Percentiles rank a stretch among this genome's conserved stretches.
Conservation (phyloP, 2,113 vertebrate species). For the Datnioides undecimradiatus region DNA sequence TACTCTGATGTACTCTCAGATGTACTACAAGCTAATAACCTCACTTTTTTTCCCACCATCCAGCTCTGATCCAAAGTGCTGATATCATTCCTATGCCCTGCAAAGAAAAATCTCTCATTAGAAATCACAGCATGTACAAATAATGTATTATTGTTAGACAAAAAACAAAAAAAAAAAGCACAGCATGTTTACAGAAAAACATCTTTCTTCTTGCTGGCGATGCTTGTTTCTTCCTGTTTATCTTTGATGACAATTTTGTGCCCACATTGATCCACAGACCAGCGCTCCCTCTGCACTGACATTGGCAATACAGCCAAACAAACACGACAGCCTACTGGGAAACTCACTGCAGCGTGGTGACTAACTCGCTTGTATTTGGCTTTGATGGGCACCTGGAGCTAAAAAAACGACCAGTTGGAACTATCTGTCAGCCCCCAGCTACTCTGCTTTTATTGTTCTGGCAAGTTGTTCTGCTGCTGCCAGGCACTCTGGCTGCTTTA, state of each 20-base stretch:
- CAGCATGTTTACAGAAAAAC: constrained; percentile 1
- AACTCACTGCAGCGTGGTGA: constrained; percentile 30
- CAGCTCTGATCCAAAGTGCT: background rate
- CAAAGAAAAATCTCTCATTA: background rate
- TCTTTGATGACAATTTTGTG: constrained; percentile 43
- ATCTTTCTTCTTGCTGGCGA: background rate
- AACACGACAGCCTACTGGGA: constrained; percentile 32
- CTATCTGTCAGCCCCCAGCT: constrained; percentile 65
- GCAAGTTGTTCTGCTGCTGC: constrained; percentile 45
- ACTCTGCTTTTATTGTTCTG: constrained; percentile 58
- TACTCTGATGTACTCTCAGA: background rate
- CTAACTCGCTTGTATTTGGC: constrained; percentile 48
- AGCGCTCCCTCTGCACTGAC: background rate
- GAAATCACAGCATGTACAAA: background rate
- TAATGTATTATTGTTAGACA: background rate
- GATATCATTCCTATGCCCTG: background rate
- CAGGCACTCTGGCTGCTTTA: constrained; percentile 56
- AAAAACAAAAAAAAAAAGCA: no score
- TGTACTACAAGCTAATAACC: background rate
- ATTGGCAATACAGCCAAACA: constrained; percentile 39
- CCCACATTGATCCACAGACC: constrained; percentile 36
- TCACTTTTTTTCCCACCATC: background rate
- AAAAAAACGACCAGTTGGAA: constrained; percentile 60
- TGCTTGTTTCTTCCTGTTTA: constrained; percentile 3
- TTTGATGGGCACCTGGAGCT: constrained; percentile 56